phyloP scores from a whole-genome alignment of 1,140 invertebrate species.

The Homarus americanus region DNA sequence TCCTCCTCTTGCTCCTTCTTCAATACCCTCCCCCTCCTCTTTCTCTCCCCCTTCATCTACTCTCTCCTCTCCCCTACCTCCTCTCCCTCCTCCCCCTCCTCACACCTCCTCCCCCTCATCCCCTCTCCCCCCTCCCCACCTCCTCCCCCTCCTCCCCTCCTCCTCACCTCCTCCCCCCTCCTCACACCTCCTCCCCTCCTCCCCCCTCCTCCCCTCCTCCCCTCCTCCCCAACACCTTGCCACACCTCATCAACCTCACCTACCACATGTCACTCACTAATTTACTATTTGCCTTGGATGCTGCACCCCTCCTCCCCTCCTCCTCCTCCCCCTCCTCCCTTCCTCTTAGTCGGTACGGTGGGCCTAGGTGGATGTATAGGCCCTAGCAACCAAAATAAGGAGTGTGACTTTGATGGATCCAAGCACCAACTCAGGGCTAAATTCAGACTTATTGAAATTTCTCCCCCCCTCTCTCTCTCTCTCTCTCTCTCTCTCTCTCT shows the following conservation, averaged over 20 bases:
- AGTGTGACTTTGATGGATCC: not conserved
- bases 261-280: not conserved
- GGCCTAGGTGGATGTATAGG: not conserved
- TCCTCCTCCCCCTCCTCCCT: not conserved
- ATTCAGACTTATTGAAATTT: not conserved
- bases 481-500: constrained; percentile 37
- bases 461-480: constrained; percentile 14
- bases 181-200: not conserved
- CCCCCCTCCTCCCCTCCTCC: not conserved
- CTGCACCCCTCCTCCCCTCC: not conserved
- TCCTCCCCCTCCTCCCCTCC: not conserved
- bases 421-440: too few species aligned
- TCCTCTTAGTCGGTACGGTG: too few species aligned
- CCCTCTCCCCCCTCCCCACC: not conserved
- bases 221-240: not conserved
- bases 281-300: not conserved
- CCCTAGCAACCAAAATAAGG: not conserved
- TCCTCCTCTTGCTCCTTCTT: too few species aligned
- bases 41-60: not conserved
- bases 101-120: not conserved
- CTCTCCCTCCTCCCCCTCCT: not conserved
- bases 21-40: too few species aligned
- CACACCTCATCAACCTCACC: constrained; percentile 9
- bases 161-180: not conserved
- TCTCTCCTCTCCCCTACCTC: not conserved